Evolutionary conservation across 2,888 invertebrate genomes (phyloP), one percentile per base, ranked within the genome.

Genomic region (Anticlea derivata): DNA sequence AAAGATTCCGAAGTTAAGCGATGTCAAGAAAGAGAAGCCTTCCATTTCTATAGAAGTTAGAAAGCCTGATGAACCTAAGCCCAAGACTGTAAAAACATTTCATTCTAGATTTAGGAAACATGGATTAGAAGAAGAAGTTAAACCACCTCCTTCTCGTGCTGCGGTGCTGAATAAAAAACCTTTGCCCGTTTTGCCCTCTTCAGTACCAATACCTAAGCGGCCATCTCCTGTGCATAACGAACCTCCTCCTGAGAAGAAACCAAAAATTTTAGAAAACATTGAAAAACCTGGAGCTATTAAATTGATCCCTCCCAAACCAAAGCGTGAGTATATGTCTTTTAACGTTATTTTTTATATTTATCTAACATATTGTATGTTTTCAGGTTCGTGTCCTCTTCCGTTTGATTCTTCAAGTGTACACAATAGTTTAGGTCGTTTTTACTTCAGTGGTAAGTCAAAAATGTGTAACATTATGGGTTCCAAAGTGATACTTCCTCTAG

Each of bases 41-140:
- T 95, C 96, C 1, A 95, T 96, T 78, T 96, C 96, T 0, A 95
- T 96, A 64, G 96, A 96, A 91, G 93, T 94, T 46, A 91, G 96
- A 54, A 95, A 95, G 80, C 92, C 92, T 53, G 94, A 94, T 61
- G 92, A 94, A 41, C 92, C 93, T 7, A 93, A 97, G 68, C 95
- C 96, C 2, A 97, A 97, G 86, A 98, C 98, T 27, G 98, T 97
- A 0, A 98, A 98, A 92, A 95, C 96, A 8, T 97, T 95, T 78
- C 94, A 97, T 83, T 96, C 97, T 0, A 97, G 96, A 86, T 97
- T 98, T 90, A 93, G 98, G 61, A 97, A 97, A 39, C 97, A 97
- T 68, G 98, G 97, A 26, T 83, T 98, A 44, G 96, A 96, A 74
- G 97, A 97, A 79, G 96, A 96, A 86, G 93, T 94, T 0, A 96